Base-by-base conservation (phyloP, 2,888 invertebrate genomes). In the Amorpha juglandis region DNA sequence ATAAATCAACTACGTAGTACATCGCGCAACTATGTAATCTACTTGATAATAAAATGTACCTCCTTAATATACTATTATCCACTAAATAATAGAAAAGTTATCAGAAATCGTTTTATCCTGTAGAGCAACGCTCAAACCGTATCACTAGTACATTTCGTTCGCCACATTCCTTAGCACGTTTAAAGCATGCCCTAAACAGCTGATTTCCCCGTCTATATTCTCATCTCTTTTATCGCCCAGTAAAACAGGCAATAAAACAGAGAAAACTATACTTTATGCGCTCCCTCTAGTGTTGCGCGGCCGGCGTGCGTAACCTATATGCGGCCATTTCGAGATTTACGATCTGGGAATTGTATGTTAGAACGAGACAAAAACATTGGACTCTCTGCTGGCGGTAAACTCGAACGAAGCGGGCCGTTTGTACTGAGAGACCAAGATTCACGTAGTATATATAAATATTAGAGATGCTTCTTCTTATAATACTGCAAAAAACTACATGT, bases 241-340 rank as follows among this genome's bases (percentile, higher is more conserved):
- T 88, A 88, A 90, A 91, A 89, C 88, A 87, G 86, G 89, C 87
- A 91, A 93, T 91, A 91, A 92, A 92, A 94, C 92, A 92, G 94
- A 93, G 94, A 94, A 89, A 89, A 91, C 89, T 90, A 91, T 92
- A 92, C 81, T 92, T 93, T 93, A 92, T 91, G 91, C 87, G 90
- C 91, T 91, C 89, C 87, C 87, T 74, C 87, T 77, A 85, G 89
- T 86, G 86, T 87, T 84, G 89, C 90, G 90, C 88, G 90, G 89
- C 89, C 91, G 90, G 90, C 92, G 92, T 91, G 91, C 93, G 93
- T 93, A 93, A 93, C 92, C 93, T 93, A 93, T 92, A 93, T 93
- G 93, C 93, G 94, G 94, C 94, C 93, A 92, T 94, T 94, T 94
- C 94, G 86, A 92, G 93, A 94, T 94, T 94, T 94, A 94, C 94